Base-by-base conservation (phyloP, 1,140 invertebrate species). In the Euwallacea fornicatus region DNA sequence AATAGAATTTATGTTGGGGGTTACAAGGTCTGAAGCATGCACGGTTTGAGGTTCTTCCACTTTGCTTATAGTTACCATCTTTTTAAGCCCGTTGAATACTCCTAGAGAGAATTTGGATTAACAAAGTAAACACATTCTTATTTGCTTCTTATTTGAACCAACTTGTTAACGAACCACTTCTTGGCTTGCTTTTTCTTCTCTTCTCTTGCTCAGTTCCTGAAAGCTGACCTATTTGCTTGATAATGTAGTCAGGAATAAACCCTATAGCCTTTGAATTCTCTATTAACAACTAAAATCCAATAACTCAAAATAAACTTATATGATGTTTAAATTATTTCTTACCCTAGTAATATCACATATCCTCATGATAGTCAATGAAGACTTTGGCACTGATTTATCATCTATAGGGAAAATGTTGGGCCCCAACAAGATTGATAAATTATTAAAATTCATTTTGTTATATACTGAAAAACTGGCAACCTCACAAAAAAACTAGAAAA, bases 81-180 rank as follows among this genome's bases (percentile, higher is more conserved):
- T 92, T 75, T 87, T 89, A 8, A 92, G 79, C n/a, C 90, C 90
- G 81, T 84, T 90, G 47, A 93, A 85, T 84, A 93, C 88, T 81
- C 90, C 90, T 91, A 69, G 56, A 79, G 81, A 78, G 21, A 33
- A 33, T 33, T 33, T 33, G 21, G 4, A 33, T 61, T 61, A 67
- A 41, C 16, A 47, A 42, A 41, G 50, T 11, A 73, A 66, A 55
- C 13, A 11, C 3, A 33, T 64, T 33, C 41, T 10, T 16, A 55
- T 42, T 33, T 33, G 21, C 21, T 2, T 33, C 64, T 72, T 73
- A 72, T 62, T 78, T 86, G 21, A 33, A 33, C 21, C 21, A 33
- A 93, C 91, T 86, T 84, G 91, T 93, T 71, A 94, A 84, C 77
- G 92, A 93, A 76, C 92, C 91, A 86, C 91, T 93, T 75, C 92